These are phyloP conservation scores for Chrysoperla carnea DNA, from an alignment of 1,140 invertebrate species.

Conservation along the genomic window DNA sequence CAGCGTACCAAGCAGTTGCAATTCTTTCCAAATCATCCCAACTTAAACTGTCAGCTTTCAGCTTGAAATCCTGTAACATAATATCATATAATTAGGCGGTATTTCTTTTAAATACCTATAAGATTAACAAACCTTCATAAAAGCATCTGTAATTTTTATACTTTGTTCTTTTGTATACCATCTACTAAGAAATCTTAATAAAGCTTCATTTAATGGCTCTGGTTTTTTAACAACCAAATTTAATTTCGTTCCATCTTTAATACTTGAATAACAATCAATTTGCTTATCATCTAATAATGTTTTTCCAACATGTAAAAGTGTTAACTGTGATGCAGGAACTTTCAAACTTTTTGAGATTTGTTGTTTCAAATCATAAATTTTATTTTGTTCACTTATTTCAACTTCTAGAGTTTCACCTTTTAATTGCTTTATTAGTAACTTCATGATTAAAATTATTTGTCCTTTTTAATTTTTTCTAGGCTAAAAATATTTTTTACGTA, in stretches of 20 bases:
- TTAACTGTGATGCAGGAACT: slow-evolving; percentile 26
- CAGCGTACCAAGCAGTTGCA: slow-evolving; percentile 16
- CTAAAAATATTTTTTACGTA: no score
- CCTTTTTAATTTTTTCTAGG: no score
- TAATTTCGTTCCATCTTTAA: slow-evolving; percentile 29
- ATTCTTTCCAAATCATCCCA: slow-evolving; percentile 30
- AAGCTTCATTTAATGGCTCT: slow-evolving; percentile 21
- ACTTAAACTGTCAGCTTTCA: slow-evolving; percentile 25
- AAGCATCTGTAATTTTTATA: slow-evolving; percentile 22
- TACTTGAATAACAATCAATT: slow-evolving; percentile 25
- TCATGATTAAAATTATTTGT: slow-evolving; percentile 15
- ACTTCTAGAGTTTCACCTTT: slow-evolving; percentile 27
- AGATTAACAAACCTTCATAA: slow-evolving; percentile 17
- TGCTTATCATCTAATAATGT: slow-evolving; percentile 27
- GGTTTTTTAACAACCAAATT: slow-evolving; percentile 28
- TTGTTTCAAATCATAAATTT: slow-evolving; percentile 27
- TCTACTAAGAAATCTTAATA: slow-evolving; percentile 24
- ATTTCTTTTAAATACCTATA: not conserved
- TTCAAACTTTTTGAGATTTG: slow-evolving; percentile 25
- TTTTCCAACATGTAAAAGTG: slow-evolving; percentile 24
- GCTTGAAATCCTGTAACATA: slow-evolving; percentile 20
- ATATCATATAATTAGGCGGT: not conserved
- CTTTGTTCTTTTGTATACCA: slow-evolving; percentile 27
- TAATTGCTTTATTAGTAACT: slow-evolving; percentile 28
- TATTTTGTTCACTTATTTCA: slow-evolving; percentile 22